phyloP scores from a whole-genome alignment of 2,888 invertebrate species.

The Drosophila melanosoma region DNA sequence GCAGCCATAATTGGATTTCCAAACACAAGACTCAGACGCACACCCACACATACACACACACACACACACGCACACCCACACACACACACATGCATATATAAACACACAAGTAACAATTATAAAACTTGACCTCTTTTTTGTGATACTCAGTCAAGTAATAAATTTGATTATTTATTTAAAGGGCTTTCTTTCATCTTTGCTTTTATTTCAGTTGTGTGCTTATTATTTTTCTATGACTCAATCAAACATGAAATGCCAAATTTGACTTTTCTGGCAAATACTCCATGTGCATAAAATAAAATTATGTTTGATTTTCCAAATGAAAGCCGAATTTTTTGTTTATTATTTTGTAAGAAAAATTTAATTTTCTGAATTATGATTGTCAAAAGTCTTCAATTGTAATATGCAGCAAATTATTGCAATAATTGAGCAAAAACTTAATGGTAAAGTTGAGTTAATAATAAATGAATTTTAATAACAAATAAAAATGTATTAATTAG shows the following conservation, averaged over 20 bases:
- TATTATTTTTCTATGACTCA: constrained; percentile 21
- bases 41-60: neutral
- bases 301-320: neutral
- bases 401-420: neutral
- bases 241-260: neutral
- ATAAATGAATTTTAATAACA: neutral
- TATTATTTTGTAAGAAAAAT: neutral
- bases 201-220: constrained; percentile 23
- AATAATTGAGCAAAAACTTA: neutral
- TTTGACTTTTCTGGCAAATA: neutral
- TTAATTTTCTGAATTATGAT: neutral
- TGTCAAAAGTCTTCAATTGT: neutral
- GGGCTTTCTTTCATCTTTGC: constrained; percentile 9
- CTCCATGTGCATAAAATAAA: neutral
- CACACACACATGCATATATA: neutral
- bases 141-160: constrained; percentile 2
- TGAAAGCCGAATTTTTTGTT: neutral
- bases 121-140: constrained; percentile 41
- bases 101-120: constrained; percentile 29
- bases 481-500: neutral
- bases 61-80: constrained; percentile 13
- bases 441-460: neutral
- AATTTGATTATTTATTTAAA: constrained; percentile 64
- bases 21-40: constrained; percentile 19
- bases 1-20: constrained; percentile 40